Percentiles rank a stretch among this genome's conserved stretches.
Conservation (phyloP, 2,888 invertebrate genomes). For the Lasioglossum marginatum region DNA sequence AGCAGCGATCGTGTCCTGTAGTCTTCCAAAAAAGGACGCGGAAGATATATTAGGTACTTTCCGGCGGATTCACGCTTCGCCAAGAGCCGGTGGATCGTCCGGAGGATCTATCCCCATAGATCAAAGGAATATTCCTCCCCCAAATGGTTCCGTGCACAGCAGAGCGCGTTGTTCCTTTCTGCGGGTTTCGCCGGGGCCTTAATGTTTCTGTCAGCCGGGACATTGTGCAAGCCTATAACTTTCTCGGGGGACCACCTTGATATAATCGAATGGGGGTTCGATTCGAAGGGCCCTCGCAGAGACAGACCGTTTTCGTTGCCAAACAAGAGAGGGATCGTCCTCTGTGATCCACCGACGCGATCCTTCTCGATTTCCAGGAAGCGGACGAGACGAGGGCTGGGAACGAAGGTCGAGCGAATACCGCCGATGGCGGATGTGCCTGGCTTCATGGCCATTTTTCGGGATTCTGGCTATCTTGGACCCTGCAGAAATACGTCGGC, state of each 20-base stretch:
- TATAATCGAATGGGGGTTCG: slow-evolving; percentile 40
- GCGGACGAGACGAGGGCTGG: slow-evolving; percentile 58
- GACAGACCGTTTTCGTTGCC: slow-evolving; percentile 53
- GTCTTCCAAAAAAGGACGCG: neutral
- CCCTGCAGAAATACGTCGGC: neutral
- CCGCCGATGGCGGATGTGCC: neutral
- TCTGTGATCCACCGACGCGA: slow-evolving; percentile 35
- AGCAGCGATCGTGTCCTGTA: neutral
- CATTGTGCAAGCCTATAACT: slow-evolving; percentile 44
- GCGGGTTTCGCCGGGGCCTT: slow-evolving; percentile 16
- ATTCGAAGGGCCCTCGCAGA: slow-evolving; percentile 34
- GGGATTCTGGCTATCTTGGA: neutral
- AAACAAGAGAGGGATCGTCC: neutral
- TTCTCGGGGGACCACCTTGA: slow-evolving; percentile 28
- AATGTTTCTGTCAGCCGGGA: slow-evolving; percentile 21
- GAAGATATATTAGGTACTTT: slow-evolving; percentile 13
- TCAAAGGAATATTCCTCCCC: slow-evolving; percentile 28
- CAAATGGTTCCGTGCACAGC: neutral
- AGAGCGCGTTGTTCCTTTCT: slow-evolving; percentile 2
- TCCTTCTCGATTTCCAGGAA: slow-evolving; percentile 72
- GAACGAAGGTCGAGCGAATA: slow-evolving; percentile 65
- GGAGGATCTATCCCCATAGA: slow-evolving; percentile 40
- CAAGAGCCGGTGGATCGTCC: slow-evolving; percentile 23
- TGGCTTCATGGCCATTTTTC: slow-evolving; percentile 1
- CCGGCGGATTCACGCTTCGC: slow-evolving; percentile 17